Conservation (phyloP, 2,797 vertebrate genomes). For the Hozukius guyotensis region DNA sequence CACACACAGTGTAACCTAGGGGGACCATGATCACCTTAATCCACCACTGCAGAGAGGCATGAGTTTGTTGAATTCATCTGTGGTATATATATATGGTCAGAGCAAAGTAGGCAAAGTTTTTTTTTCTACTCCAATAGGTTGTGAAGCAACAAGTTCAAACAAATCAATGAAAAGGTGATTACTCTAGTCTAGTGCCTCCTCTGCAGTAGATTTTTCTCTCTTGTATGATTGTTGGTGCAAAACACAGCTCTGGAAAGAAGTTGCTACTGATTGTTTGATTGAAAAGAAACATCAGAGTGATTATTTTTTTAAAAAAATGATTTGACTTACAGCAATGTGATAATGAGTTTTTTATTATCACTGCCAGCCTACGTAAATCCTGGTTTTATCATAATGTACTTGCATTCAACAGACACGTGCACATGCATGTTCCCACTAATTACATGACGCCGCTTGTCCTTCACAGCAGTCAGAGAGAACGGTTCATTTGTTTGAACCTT, state of each 20-base stretch:
- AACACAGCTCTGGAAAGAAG: not conserved
- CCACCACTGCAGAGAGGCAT: not conserved
- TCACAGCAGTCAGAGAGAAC: not conserved
- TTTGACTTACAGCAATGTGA: not conserved
- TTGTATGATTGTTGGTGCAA: not conserved
- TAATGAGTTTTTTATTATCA: not conserved
- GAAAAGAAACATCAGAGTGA: not conserved
- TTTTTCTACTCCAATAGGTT: not conserved
- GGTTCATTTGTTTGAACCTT: conserved; percentile 6
- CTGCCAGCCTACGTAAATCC: not conserved
- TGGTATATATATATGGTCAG: not conserved
- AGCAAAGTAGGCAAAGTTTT: not conserved
- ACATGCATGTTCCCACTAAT: not conserved
- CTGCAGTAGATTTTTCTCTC: not conserved
- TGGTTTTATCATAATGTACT: not conserved
- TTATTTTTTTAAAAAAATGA: not conserved
- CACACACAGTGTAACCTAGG: not conserved
- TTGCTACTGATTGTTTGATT: not conserved
- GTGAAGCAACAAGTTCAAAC: not conserved
- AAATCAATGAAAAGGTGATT: not conserved
- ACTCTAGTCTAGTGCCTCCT: not conserved
- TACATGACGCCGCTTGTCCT: not conserved
- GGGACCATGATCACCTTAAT: not conserved
- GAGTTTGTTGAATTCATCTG: not conserved
- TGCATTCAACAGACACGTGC: not conserved